Evolutionary conservation across 2,888 invertebrate genomes (phyloP), one percentile per base, ranked within the genome.

Genomic region (Plebejus anna): DNA sequence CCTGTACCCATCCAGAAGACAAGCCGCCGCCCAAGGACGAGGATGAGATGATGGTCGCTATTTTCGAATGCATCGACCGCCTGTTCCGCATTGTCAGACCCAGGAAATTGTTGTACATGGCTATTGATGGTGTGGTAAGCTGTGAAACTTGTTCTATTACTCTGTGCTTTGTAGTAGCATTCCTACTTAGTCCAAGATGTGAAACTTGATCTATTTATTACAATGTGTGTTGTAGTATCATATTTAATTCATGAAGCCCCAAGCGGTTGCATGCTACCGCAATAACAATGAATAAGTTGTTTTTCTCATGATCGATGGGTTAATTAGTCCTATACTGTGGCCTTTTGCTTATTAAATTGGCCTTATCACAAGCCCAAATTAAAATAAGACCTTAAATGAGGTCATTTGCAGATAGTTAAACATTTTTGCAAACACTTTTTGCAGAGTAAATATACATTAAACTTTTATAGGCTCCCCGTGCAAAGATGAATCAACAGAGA

Each of bases 401-500:
- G 28, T 1, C 66, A 55, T 51, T 73, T 13, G 6, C 32, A 55
- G 7, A 47, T 22, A 22, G 9, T 47, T 47, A 47, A 47, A 9
- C 9, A n/a, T 42, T 42, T 71, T 42, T 47, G 47, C 1, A 1
- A 47, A 9, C 47, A 9, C 47, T 47, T 22, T 22, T 22, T 47
- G 47, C 47, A 47, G 47, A 47, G 47, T 11, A 16, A n/a, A n/a
- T 57, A 2, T 57, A 59, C 11, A 51, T 38, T 22, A 61, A 38
- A 47, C 22, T 22, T 75, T 42, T 28, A 42, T 77, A 96, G 95
- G 99, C 99, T 1, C 99, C 99, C 0, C 95, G 99, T 85, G 99
- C 99, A 0, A 99, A 99, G 94, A 99, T 99, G 99, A 99, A 99
- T 92, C 99, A 99, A 87, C 99, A 99, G 87, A 95, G 99, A 77